Evolutionary conservation across 2,797 vertebrate species (phyloP), one percentile per base, ranked within the genome.

Genomic region (Microctenopoma stevenorrisi): DNA sequence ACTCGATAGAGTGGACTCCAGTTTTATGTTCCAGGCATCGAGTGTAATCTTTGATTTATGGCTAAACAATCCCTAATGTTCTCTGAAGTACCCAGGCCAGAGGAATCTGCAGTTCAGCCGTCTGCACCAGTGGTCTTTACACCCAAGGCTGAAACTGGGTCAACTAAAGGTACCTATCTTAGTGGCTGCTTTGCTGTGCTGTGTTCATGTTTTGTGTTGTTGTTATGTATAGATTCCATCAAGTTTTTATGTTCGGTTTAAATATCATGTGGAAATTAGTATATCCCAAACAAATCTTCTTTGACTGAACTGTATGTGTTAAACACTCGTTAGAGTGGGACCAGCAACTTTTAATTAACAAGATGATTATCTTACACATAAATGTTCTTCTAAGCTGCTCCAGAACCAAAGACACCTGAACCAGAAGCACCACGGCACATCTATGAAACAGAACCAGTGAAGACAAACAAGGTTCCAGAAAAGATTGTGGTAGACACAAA

Each of bases 41-140:
- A 83, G 78, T 73, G 68, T 52, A 0, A 37, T 68, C 78, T 80
- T 77, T 79, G 38, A 65, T 55, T 59, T 33, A 13, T 18, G 11
- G 16, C 58, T 78, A 64, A 87, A 84, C 54, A 12, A 47, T 60
- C 35, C 33, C 37, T 80, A 53, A 83, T 91, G 55, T 90, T 91
- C 57, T 94, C 92, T 94, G 89, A 95, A 96, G 65, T 57, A 66
- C 43, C 80, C 46, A 87, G 70, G 84, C 91, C 79, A 78, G 85
- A 85, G 63, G 86, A 89, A 73, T 63, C 82, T 47, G 72, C 71
- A 28, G 15, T 75, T 72, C 87, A 86, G 48, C 60, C 75, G 61
- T 43, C 83, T 52, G 52, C 76, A 78, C 79, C 79, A 25, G 61
- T 83, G 64, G 37, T 68, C 74, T 44, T 79, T 74, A 75, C 78